Base-by-base conservation (phyloP, 2,888 invertebrate species). In the Pherbina coryleti region DNA sequence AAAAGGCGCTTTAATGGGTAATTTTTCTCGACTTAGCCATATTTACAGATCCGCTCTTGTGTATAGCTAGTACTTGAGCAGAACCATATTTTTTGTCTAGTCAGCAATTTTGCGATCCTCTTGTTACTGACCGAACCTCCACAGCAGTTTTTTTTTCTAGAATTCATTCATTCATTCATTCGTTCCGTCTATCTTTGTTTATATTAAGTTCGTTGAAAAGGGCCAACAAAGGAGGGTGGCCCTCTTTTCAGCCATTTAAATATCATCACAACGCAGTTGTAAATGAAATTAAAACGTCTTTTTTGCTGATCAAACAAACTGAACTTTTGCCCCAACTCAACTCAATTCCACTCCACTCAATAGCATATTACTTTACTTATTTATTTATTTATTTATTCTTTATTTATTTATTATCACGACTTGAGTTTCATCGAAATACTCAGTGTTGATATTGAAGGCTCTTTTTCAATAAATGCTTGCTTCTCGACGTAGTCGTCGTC, bases 251-350 rank as follows among this genome's bases (percentile, higher is more conserved):
- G 7, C 53, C 28, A 22, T 22, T 34, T n/a, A 5, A 55, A 67
- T 67, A 44, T 67, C 66, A 28, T 34, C 66, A 44, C 22, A 19
- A 34, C 34, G n/a, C 19, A 31, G n/a, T n/a, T 44, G 28, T 17
- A 37, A 14, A 60, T 60, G 22, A 66, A 66, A 66, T 66, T 14
- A 19, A 31, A 66, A n/a, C 34, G 1, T n/a, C 5, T 34, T 66
- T 66, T 66, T 66, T 31, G 64, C 64, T 66, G 64, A 66, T 34
- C 34, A 4, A 37, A 69, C 69, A 17, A 49, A 67, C 14, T 67
- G 37, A 67, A 22, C 17, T 51, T 4, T 17, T 69, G 51, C 51
- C n/a, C 53, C 49, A 49, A 28, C 69, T 28, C 2, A 19, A 51
- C 28, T 51, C 49, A 4, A 51, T 19, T 67, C 31, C 31, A 31